A percentile compares a stretch with the other conserved stretches of the same genome.
Conservation (phyloP, 2,113 vertebrate genomes). For the Odontesthes bonariensis region DNA sequence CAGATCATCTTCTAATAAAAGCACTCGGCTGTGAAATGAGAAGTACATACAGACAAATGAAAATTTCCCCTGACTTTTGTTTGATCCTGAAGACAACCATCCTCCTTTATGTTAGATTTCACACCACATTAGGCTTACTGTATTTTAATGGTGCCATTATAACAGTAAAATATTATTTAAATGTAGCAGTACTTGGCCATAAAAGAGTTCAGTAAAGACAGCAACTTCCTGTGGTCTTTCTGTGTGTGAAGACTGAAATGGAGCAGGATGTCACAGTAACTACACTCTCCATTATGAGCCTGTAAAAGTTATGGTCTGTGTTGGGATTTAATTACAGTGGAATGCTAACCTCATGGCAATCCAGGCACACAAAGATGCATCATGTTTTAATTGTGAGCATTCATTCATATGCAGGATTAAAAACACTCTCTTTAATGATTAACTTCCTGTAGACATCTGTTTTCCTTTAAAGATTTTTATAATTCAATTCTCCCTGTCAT, state of each 20-base stretch:
- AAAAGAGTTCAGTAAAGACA: neutral
- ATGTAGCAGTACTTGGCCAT: neutral
- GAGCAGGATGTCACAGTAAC: neutral
- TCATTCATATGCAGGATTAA: neutral
- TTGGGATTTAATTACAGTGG: neutral
- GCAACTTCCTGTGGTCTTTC: neutral
- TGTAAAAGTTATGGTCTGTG: neutral
- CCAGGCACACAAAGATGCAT: neutral
- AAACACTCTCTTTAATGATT: neutral
- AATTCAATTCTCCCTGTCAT: neutral
- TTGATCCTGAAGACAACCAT: too few relatives aligned
- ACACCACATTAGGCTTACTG: neutral
- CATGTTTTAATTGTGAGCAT: neutral
- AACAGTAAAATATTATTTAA: neutral
- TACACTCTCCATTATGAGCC: neutral
- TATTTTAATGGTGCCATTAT: neutral
- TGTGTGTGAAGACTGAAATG: neutral
- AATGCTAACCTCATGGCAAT: conserved; percentile 2
- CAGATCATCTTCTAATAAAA: too few relatives aligned
- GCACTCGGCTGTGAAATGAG: too few relatives aligned
- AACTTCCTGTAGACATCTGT: neutral
- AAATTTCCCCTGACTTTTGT: too few relatives aligned
- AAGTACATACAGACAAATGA: too few relatives aligned
- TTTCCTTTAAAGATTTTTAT: neutral
- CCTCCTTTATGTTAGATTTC: too few relatives aligned